Evolutionary conservation across 2,888 invertebrate genomes (phyloP).

Genomic region (Cinara cedri): DNA sequence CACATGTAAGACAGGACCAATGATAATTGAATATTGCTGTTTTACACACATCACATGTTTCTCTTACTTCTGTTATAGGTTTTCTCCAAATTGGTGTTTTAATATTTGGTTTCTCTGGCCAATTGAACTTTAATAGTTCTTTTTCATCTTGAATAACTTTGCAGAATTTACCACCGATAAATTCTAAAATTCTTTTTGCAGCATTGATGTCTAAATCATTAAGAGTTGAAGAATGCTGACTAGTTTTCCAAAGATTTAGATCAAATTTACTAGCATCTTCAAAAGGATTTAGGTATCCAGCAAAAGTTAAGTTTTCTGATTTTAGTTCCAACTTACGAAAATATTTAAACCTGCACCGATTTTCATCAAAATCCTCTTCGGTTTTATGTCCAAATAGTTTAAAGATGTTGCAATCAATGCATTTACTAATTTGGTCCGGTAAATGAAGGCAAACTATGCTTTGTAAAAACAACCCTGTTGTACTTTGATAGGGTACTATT

Average conservation of each 20-base stretch:
- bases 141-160: slow-evolving; percentile 89
- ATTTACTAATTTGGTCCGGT: slow-evolving; percentile 85
- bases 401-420: slow-evolving; percentile 90
- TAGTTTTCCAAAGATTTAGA: slow-evolving; percentile 83
- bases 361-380: slow-evolving; percentile 78
- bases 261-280: slow-evolving; percentile 75
- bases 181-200: slow-evolving; percentile 83
- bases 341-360: slow-evolving; percentile 95
- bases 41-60: slow-evolving; percentile 97
- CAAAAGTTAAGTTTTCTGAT: slow-evolving; percentile 84
- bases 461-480: slow-evolving; percentile 84
- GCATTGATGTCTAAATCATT: slow-evolving; percentile 82
- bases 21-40: slow-evolving; percentile 97
- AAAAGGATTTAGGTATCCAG: slow-evolving; percentile 92
- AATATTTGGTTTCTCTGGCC: neutral
- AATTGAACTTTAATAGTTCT: slow-evolving; percentile 71
- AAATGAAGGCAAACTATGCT: slow-evolving; percentile 88
- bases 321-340: slow-evolving; percentile 89
- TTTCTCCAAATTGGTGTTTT: slow-evolving; percentile 92
- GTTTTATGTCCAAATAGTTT: slow-evolving; percentile 81
- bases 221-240: slow-evolving; percentile 72
- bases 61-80: slow-evolving; percentile 91
- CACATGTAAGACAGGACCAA: slow-evolving; percentile 96
- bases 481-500: slow-evolving; percentile 65
- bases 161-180: slow-evolving; percentile 95